These are phyloP conservation scores for Callyntrura sp. DNA, from an alignment of 2,888 invertebrate genomes.

Conservation along the genomic window DNA sequence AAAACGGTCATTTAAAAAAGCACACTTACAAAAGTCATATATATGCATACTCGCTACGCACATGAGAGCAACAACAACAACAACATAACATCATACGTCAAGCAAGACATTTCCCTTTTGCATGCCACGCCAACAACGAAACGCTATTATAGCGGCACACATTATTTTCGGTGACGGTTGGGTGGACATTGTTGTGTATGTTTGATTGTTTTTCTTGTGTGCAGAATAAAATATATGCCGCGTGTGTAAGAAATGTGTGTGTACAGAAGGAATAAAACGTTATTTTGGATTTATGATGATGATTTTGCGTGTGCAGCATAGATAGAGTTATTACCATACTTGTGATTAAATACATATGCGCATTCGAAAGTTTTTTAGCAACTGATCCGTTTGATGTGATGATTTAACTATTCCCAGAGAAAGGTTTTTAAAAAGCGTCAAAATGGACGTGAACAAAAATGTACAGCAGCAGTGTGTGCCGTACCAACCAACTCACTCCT, in stretches of 20 bases:
- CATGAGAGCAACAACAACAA: too few relatives aligned
- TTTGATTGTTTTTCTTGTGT: conserved; percentile 37
- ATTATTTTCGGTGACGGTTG: conserved; percentile 61
- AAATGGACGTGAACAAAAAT: conserved; percentile 8
- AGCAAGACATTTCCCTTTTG: conserved; percentile 59
- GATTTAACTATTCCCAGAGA: neutral
- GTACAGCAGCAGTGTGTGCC: neutral
- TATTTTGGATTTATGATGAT: conserved; percentile 39
- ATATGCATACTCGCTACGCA: neutral
- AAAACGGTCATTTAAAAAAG: conserved; percentile 17
- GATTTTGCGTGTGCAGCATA: neutral
- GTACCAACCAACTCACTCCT: neutral
- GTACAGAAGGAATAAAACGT: conserved; percentile 18
- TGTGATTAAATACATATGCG: conserved; percentile 13
- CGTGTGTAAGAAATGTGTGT: conserved; percentile 6
- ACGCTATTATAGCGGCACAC: conserved; percentile 1
- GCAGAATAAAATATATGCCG: conserved; percentile 7
- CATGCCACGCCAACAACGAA: conserved; percentile 23
- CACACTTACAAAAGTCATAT: neutral
- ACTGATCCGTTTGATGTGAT: conserved; percentile 26
- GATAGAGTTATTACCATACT: neutral
- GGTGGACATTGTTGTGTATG: conserved; percentile 57
- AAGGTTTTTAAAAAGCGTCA: neutral
- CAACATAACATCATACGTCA: conserved; percentile 24
- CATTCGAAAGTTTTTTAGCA: conserved; percentile 58